Percentiles rank a stretch among this genome's conserved stretches.
Conservation (phyloP, 2,888 invertebrate genomes). For the Druceiella hillmani region DNA sequence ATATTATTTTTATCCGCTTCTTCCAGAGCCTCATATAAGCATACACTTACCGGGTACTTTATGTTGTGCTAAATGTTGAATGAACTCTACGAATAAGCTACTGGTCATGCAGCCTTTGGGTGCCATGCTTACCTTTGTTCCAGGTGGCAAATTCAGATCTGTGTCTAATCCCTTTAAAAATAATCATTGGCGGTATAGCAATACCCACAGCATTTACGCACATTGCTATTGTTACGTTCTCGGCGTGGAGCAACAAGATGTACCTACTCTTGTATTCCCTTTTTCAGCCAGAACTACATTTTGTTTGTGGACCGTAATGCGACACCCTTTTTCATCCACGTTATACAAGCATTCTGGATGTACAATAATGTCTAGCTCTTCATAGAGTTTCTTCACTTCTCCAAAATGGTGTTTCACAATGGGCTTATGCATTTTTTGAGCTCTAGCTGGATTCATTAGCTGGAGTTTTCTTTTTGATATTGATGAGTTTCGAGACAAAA, state of each 20-base stretch:
- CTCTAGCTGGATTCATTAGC: constrained; percentile 21
- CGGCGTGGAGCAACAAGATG: constrained; percentile 20
- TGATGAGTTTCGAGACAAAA: no score
- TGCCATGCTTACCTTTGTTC: constrained; percentile 16
- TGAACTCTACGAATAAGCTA: constrained; percentile 16
- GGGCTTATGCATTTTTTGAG: constrained; percentile 22
- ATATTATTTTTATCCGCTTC: constrained; percentile 18
- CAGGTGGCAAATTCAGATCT: constrained; percentile 20
- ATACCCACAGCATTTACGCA: constrained; percentile 19
- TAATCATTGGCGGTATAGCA: constrained; percentile 19
- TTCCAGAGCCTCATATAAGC: constrained; percentile 15
- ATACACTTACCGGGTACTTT: constrained; percentile 16
- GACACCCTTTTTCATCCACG: constrained; percentile 21
- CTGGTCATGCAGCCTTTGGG: constrained; percentile 6
- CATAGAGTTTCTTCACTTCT: constrained; percentile 19
- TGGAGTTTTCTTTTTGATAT: constrained; percentile 9
- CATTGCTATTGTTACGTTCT: constrained; percentile 20
- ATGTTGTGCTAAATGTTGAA: constrained; percentile 13
- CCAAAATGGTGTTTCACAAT: constrained; percentile 20
- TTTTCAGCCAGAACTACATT: constrained; percentile 14
- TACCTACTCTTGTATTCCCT: constrained; percentile 14
- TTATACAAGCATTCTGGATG: constrained; percentile 23
- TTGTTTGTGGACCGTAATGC: constrained; percentile 22
- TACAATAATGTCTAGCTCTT: constrained; percentile 19
- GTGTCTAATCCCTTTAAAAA: constrained; percentile 16